Evolutionary conservation across 2,113 vertebrate species (phyloP), one percentile per base, ranked within the genome.

Genomic region (Polypterus bichir): DNA sequence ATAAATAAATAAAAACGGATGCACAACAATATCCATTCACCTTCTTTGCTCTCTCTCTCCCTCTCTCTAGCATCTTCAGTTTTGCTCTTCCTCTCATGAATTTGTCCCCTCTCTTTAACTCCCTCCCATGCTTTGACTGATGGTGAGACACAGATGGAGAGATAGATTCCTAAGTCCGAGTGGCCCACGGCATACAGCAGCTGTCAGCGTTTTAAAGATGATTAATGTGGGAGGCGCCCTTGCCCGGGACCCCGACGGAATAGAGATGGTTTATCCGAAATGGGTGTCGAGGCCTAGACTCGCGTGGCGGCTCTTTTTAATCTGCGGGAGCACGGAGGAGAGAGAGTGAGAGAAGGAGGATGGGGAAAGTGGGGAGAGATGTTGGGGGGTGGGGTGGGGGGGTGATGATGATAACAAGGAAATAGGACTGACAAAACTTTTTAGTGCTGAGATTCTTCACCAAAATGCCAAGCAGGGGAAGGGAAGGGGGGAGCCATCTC

Each of bases 381-480:
- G 59, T 49, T 27, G 54, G 62, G 68, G 68, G 71, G 68, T 62
- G 61, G 49, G 61, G 46, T 61, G 65, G 66, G 66, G 61, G 68
- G 66, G 85, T 76, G 69, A 73, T 87, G 81, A 74, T 92, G 91
- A 94, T 95, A 97, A 97, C 90, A 89, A 90, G 92, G 92, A 97
- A 97, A 97, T 93, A 90, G 93, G 90, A 85, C 92, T 97, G 94
- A 97, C 94, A 97, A 91, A 92, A 97, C 91, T 93, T 97, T 94
- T 97, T 97, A 97, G 92, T 80, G 71, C 72, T 77, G 85, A 93
- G 91, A 97, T 95, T 94, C 91, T 87, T 94, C 92, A 96, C 91
- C 83, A 87, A 94, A 92, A 93, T 87, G 86, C 84, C 84, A 88
- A 78, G 79, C 77, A 86, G 77, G 73, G 65, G 71, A 71, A 71